Evolutionary conservation across 2,888 invertebrate species (phyloP).

Genomic region (Oasisia sp.): DNA sequence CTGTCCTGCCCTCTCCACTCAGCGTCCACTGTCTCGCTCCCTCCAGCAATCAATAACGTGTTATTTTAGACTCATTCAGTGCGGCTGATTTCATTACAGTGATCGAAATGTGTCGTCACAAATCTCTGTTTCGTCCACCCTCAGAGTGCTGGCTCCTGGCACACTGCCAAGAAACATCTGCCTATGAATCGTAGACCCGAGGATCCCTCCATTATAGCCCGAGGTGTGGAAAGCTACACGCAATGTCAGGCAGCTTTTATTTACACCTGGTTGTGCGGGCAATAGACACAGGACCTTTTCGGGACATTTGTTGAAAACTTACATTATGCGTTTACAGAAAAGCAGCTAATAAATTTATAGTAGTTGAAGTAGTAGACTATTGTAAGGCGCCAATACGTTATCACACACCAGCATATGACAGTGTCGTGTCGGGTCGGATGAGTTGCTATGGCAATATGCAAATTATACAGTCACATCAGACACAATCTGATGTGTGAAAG

Average conservation of each 20-base stretch:
- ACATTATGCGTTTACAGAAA: neutral
- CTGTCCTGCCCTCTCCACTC: neutral
- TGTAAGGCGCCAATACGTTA: too few relatives aligned
- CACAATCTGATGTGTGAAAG: too few relatives aligned
- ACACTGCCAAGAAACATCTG: neutral
- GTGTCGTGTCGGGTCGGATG: too few relatives aligned
- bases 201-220: neutral
- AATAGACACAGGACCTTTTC: neutral
- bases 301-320: conserved; percentile 17
- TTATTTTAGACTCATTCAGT: neutral
- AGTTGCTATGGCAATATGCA: too few relatives aligned
- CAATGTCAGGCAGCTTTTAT: neutral
- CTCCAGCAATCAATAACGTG: neutral
- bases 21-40: neutral
- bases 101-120: neutral
- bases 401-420: too few relatives aligned
- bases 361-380: too few relatives aligned
- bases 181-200: neutral
- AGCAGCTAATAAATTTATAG: neutral
- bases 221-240: neutral
- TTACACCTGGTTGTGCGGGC: neutral
- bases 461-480: too few relatives aligned
- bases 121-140: neutral
- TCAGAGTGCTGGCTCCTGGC: neutral
- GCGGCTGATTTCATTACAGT: neutral